Evolutionary conservation across 2,888 invertebrate species (phyloP).

Genomic region (Erannis defoliaria): DNA sequence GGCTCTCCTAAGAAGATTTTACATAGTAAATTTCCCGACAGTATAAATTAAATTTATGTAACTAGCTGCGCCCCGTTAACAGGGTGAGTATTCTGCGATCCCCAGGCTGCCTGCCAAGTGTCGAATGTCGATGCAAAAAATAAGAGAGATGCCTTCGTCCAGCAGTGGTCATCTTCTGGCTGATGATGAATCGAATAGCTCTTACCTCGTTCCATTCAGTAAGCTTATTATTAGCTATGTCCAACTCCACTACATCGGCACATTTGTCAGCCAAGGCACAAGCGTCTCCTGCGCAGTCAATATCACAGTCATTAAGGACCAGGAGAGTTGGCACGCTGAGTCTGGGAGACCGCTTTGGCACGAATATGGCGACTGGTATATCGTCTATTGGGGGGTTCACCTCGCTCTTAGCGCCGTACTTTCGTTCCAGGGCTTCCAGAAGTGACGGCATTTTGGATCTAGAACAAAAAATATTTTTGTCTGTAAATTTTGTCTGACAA

Average conservation of each 20-base stretch:
- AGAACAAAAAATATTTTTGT: slow-evolving; percentile 47
- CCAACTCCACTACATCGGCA: slow-evolving; percentile 96
- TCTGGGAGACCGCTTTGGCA: slow-evolving; percentile 93
- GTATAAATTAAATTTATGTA: no score
- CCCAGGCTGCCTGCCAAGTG: no score
- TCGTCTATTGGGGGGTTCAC: slow-evolving; percentile 87
- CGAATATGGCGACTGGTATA: slow-evolving; percentile 93
- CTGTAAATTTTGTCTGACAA: no score
- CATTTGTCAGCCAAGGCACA: slow-evolving; percentile 93
- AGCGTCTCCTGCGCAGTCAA: slow-evolving; percentile 95
- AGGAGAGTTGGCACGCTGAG: slow-evolving; percentile 92
- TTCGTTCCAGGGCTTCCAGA: slow-evolving; percentile 95
- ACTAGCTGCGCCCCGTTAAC: no score
- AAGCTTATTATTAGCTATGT: slow-evolving; percentile 96
- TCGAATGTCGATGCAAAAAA: no score
- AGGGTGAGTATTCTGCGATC: no score
- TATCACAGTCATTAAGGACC: slow-evolving; percentile 96
- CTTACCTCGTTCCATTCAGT: slow-evolving; percentile 95
- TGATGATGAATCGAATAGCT: neutral
- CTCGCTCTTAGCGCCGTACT: slow-evolving; percentile 91
- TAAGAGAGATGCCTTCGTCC: no score
- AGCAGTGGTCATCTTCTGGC: no score
- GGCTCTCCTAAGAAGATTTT: no score
- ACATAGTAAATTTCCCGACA: no score
- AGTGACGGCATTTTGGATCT: slow-evolving; percentile 92